phyloP scores from a whole-genome alignment of 2,888 invertebrate genomes.

The Automeris io region DNA sequence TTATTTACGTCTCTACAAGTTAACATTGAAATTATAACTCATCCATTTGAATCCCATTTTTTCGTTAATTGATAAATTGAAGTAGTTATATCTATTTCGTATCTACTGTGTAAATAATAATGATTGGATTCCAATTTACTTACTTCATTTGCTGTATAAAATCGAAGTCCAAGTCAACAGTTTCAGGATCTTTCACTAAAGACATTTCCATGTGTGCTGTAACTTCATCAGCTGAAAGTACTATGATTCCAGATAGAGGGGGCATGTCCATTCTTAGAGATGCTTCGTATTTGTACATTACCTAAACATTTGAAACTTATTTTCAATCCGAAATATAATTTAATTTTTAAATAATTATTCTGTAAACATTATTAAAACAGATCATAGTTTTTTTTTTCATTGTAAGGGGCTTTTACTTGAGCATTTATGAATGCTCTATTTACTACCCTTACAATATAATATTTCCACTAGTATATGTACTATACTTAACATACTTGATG shows the following conservation, averaged over 20 bases:
- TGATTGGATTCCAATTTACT: too few relatives aligned
- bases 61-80: too few relatives aligned
- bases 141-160: constrained; percentile 41
- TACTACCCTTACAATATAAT: too few relatives aligned
- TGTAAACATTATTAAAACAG: too few relatives aligned
- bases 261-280: constrained; percentile 24
- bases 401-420: too few relatives aligned
- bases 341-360: too few relatives aligned
- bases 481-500: too few relatives aligned
- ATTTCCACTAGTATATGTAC: too few relatives aligned
- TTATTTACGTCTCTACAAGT: neutral
- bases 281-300: constrained; percentile 41
- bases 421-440: too few relatives aligned
- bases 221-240: constrained; percentile 41
- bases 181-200: constrained; percentile 28
- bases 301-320: constrained; percentile 26
- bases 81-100: too few relatives aligned
- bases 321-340: too few relatives aligned
- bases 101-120: neutral
- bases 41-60: neutral
- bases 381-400: too few relatives aligned
- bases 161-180: constrained; percentile 35
- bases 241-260: constrained; percentile 31
- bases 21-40: neutral
- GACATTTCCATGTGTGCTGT: constrained; percentile 34